Base-by-base conservation (phyloP, 1,140 invertebrate genomes). In the Procambarus virginalis region DNA sequence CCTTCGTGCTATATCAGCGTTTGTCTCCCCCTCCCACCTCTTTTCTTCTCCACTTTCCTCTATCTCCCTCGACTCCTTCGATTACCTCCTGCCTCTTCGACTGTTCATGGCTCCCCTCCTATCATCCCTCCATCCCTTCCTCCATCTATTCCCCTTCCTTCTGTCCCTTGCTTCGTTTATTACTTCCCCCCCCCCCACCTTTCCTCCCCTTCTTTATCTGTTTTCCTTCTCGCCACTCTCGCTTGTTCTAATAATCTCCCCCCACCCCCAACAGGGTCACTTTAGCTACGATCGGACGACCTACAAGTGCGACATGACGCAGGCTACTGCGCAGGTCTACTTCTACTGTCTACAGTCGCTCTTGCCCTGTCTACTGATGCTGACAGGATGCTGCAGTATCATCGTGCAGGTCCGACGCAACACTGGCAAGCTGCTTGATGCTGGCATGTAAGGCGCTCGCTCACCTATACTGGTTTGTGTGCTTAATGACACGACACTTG, bases 331-430 rank as follows among this genome's bases (percentile, higher is more conserved):
- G 34, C 20, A 51, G 20, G 45, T 58, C 17, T 82, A 82, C 75
- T 89, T 89, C 87, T 89, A 89, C 87, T 58, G 78, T 73, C 73
- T 89, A 20, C 80, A 89, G 70, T 89, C 87, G 14, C 81, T 82
- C 6, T 49, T 89, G 64, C 87, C 87, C 12, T 89, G 86, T 49
- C 3, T 64, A 45, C 70, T 89, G 51, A 76, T 89, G 80, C n/a
- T 77, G 8, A 58, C 60, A 0, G 87, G 86, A 20, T 89, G 86
- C 34, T 20, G 76, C 2, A 78, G 87, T 45, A 76, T 84, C 80
- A 83, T 89, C 22, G 45, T 49, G 14, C 80, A 89, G 55, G 73
- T 84, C 45, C 58, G 75, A 48, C 45, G n/a, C 70, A 77, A 89
- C 79, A 83, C 64, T 34, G 46, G 51, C 4, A 70, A 55, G 4